Percentiles rank a stretch among this genome's conserved stretches.
These are phyloP conservation scores for Ailurus styani DNA, from an alignment of 2,113 vertebrate species.

Conservation along the genomic window DNA sequence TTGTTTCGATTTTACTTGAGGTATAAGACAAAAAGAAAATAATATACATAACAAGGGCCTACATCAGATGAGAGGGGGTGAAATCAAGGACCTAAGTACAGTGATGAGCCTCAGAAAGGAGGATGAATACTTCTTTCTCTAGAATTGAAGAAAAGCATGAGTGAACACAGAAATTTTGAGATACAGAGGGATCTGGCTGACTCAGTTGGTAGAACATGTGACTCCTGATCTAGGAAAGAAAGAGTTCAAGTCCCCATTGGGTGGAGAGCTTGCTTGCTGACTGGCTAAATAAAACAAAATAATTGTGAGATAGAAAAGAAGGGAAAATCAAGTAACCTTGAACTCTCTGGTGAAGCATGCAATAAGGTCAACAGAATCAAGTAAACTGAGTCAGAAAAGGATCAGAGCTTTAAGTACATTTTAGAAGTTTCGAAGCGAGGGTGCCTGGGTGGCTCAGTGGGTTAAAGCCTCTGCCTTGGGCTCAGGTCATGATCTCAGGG, in stretches of 20 bases:
- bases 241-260: neutral
- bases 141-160: constrained; percentile 8
- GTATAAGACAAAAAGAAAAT: constrained; percentile 26
- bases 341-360: neutral
- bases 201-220: neutral
- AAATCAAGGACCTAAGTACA: constrained; percentile 1
- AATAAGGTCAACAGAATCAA: neutral
- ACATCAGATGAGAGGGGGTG: neutral
- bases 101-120: neutral
- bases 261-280: neutral
- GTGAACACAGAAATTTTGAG: constrained; percentile 22
- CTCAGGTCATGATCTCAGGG: too few relatives aligned
- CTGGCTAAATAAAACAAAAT: neutral
- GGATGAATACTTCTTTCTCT: neutral
- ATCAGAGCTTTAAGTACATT: neutral
- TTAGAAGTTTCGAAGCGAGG: neutral
- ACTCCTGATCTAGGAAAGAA: neutral
- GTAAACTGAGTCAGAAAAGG: constrained; percentile 41
- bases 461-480: too few relatives aligned
- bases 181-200: neutral
- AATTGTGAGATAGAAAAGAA: neutral
- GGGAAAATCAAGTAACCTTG: neutral
- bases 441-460: too few relatives aligned
- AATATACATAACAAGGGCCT: neutral
- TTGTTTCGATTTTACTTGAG: constrained; percentile 18